Conservation (phyloP, 2,113 vertebrate species). For the Psammodynastes pulverulentus region DNA sequence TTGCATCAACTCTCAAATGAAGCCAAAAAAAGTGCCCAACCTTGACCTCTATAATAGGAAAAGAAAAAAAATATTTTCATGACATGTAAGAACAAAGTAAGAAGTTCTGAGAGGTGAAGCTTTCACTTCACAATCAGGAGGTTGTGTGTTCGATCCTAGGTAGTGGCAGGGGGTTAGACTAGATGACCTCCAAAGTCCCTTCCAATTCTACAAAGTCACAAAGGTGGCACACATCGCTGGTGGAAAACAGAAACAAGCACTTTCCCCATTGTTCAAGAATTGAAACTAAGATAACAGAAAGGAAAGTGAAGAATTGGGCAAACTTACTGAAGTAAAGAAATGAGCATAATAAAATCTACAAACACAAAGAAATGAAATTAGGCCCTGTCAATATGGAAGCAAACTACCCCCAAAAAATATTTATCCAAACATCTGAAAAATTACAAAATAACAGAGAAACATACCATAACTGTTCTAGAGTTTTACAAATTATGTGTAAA, state of each 20-base stretch:
- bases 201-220: too few species aligned
- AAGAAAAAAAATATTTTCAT: not conserved
- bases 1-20: not conserved
- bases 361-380: not conserved
- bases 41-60: not conserved
- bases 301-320: not conserved
- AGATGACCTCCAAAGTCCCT: too few species aligned
- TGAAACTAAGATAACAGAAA: not conserved
- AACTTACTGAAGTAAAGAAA: not conserved
- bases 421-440: not conserved
- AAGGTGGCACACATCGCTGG: not conserved
- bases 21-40: not conserved
- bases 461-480: not conserved
- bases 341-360: not conserved
- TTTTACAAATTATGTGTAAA: not conserved
- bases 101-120: not conserved
- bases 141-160: too few species aligned
- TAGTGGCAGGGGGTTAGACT: too few species aligned
- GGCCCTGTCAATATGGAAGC: not conserved
- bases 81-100: not conserved
- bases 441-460: not conserved
- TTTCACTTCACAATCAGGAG: too few species aligned
- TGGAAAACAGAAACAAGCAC: not conserved
- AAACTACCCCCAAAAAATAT: not conserved
- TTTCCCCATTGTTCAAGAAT: not conserved